Percentiles rank a stretch among this genome's conserved stretches.
Evolutionary conservation across 2,113 vertebrate species (phyloP).

Genomic region (Osmerus mordax): DNA sequence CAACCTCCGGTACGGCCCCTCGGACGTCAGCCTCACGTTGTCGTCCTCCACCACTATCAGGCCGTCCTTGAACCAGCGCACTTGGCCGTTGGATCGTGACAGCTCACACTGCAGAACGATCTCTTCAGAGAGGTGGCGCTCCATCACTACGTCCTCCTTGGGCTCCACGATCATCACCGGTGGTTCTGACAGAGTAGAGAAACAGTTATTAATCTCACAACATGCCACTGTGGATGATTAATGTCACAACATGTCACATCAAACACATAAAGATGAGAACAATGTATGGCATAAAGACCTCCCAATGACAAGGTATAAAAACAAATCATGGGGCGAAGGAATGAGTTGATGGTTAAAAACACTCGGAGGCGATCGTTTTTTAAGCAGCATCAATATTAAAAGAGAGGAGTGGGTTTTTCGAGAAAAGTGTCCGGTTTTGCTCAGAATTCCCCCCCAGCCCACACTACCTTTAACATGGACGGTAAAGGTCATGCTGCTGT

Average conservation of each 20-base stretch:
- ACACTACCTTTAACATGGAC: constrained; percentile 69
- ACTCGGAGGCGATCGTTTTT: no score
- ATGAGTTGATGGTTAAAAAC: no score
- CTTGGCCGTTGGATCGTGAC: constrained; percentile 61
- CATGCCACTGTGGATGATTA: no score
- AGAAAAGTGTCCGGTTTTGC: no score
- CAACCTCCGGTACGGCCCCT: constrained; percentile 73
- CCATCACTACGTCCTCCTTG: constrained; percentile 68
- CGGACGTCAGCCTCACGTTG: constrained; percentile 63
- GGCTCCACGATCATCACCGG: constrained; percentile 81
- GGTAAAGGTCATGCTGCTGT: constrained; percentile 59
- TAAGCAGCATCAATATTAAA: no score
- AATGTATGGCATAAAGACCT: no score
- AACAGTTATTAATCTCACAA: background rate
- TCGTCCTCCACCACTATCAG: constrained; percentile 66
- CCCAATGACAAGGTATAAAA: no score
- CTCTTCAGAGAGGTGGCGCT: constrained; percentile 66
- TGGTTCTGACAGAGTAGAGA: constrained; percentile 66
- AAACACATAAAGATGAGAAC: no score
- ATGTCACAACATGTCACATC: no score
- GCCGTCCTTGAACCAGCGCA: constrained; percentile 84
- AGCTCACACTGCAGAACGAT: constrained; percentile 83
- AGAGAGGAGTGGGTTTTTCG: no score
- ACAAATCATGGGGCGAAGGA: no score
- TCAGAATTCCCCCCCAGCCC: background rate